Base-by-base conservation (phyloP, 2,888 invertebrate genomes). In the Brenthis daphne region DNA sequence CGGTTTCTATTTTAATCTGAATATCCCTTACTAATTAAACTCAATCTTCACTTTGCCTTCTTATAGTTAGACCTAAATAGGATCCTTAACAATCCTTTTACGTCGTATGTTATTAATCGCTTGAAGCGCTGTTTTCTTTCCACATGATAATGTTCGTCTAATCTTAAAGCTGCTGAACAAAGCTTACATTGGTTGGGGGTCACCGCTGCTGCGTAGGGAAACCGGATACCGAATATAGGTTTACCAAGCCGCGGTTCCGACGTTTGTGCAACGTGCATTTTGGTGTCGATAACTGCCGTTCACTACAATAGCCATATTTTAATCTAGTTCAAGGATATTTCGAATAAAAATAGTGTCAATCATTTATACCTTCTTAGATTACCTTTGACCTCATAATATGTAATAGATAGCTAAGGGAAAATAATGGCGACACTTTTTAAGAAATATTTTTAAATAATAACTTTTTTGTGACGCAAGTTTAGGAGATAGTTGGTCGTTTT, bases 171-270 rank as follows among this genome's bases (percentile, higher is more conserved):
- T 66, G 47, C 54, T 50, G 66, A 71, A 74, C 74, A 29, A 29
- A 58, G 50, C 43, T 58, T 53, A 12, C 54, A 37, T 37, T 47
- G 74, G 78, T 75, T 78, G 79, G 84, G 88, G 88, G 88, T 81
- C 87, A 80, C 79, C 81, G 77, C 67, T 80, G 84, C 80, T 80
- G 85, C 88, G 86, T 87, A 84, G 77, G 80, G 88, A 76, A 85
- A 90, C 79, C 53, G 57, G 78, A 90, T 76, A 80, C 81, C 74
- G 63, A 57, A 77, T 84, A 77, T 86, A 79, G 78, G 72, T 77
- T 87, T 84, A 88, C 89, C 85, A 82, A 86, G 81, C 75, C 83
- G 86, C 82, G 84, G 86, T 85, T 80, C 80, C 80, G 80, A 83
- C 81, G 80, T 81, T 84, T 86, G 85, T 86, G 86, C 84, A 85